Evolutionary conservation across 2,113 vertebrate genomes (phyloP).

Genomic region (Seriola dumerili): DNA sequence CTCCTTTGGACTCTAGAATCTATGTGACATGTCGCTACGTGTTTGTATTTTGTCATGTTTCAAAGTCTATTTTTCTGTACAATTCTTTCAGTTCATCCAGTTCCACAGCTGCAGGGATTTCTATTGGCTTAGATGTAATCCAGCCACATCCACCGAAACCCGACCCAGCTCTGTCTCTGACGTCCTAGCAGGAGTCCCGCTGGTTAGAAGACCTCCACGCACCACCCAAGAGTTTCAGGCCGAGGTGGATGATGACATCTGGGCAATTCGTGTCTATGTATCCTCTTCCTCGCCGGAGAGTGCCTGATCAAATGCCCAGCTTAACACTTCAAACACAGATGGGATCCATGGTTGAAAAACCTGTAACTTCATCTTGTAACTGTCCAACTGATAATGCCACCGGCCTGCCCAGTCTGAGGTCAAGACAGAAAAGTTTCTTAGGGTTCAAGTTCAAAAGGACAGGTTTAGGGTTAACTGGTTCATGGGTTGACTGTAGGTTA

Average conservation of each 20-base stretch:
- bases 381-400: constrained; percentile 59
- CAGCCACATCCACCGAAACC: constrained; percentile 4
- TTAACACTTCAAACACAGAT: constrained; percentile 32
- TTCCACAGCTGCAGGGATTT: constrained; percentile 46
- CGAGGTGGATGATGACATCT: constrained; percentile 47
- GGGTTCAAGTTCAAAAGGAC: constrained; percentile 65
- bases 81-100: constrained; percentile 73
- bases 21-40: constrained; percentile 54
- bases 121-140: constrained; percentile 35
- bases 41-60: constrained; percentile 54
- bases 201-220: constrained; percentile 30
- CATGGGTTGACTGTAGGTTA: constrained; percentile 58
- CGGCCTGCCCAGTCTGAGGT: constrained; percentile 45
- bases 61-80: constrained; percentile 61
- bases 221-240: constrained; percentile 41
- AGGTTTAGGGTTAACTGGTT: constrained; percentile 54
- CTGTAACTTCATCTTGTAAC: constrained; percentile 49
- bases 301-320: constrained; percentile 38
- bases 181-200: constrained; percentile 28
- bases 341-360: constrained; percentile 43
- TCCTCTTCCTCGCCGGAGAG: constrained; percentile 32
- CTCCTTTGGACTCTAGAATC: constrained; percentile 56
- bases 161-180: constrained; percentile 32
- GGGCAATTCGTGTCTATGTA: constrained; percentile 25
- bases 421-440: constrained; percentile 61